Percentiles rank a stretch among this genome's conserved stretches.
phyloP scores from a whole-genome alignment of 2,888 invertebrate genomes.

The Podotricha telesiphe region DNA sequence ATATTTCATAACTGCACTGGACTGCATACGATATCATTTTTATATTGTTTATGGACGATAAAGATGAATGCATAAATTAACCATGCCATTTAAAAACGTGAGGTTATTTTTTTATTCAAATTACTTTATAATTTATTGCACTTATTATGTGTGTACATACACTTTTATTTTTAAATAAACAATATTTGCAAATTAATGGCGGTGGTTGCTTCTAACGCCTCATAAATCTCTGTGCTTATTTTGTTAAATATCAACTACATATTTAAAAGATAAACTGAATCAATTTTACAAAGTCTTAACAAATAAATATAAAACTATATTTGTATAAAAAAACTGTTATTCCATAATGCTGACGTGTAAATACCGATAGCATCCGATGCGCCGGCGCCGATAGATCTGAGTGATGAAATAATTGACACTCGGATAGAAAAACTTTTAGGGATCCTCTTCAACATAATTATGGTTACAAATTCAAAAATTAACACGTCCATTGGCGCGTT shows the following conservation, averaged over 20 bases:
- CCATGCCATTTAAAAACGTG: too few species aligned
- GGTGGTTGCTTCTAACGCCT: too few species aligned
- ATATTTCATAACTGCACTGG: too few species aligned
- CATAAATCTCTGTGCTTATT: too few species aligned
- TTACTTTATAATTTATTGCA: too few species aligned
- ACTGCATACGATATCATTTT: too few species aligned
- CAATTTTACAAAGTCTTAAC: background rate
- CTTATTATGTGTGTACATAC: too few species aligned
- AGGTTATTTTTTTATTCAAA: too few species aligned
- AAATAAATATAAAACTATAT: constrained; percentile 9
- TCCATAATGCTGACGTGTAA: constrained; percentile 60
- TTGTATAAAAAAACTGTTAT: constrained; percentile 45
- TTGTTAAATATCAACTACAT: background rate
- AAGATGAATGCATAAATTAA: too few species aligned
- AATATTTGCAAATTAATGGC: too few species aligned
- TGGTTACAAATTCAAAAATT: constrained; percentile 50
- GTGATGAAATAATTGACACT: constrained; percentile 78
- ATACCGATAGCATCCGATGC: constrained; percentile 51
- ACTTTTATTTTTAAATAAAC: too few species aligned
- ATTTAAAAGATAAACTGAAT: background rate
- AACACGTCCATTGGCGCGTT: constrained; percentile 50
- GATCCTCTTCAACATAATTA: constrained; percentile 51
- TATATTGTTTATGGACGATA: too few species aligned
- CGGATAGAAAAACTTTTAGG: constrained; percentile 58
- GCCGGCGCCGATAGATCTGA: constrained; percentile 56